A percentile compares a stretch with the other conserved stretches of the same genome.
These are phyloP conservation scores for Cheilosia pagana DNA, from an alignment of 2,888 invertebrate genomes.

Conservation along the genomic window DNA sequence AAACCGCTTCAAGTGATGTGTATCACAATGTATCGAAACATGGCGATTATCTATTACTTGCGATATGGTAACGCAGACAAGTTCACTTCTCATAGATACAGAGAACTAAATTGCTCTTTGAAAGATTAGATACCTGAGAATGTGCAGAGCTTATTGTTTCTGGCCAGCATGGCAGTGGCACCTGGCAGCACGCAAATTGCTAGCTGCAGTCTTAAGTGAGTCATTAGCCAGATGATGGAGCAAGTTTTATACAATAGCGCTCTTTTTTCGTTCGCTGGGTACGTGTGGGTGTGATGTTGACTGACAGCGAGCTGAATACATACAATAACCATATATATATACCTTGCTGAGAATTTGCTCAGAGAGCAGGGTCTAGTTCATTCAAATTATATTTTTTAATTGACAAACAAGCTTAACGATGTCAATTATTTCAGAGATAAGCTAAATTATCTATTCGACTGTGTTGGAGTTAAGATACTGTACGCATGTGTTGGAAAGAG, in stretches of 20 bases:
- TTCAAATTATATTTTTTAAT: not conserved
- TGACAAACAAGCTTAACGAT: constrained; percentile 9
- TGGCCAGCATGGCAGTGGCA: not conserved
- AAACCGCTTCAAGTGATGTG: not conserved
- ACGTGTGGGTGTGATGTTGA: not conserved
- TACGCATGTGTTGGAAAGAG: not conserved
- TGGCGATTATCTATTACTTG: constrained; percentile 22
- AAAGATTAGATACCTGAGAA: not conserved
- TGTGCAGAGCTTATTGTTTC: too few relatives aligned
- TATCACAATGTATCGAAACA: constrained; percentile 8
- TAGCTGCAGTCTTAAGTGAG: not conserved
- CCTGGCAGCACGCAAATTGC: not conserved
- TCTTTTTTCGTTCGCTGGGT: not conserved
- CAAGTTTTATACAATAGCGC: not conserved
- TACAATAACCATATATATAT: too few relatives aligned
- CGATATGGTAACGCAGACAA: constrained; percentile 1
- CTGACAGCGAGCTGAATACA: too few relatives aligned
- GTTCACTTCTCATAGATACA: not conserved
- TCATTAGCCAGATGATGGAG: not conserved
- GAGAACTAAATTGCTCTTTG: not conserved
- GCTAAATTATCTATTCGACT: constrained; percentile 22
- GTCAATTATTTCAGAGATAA: constrained; percentile 36
- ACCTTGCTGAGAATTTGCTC: not conserved
- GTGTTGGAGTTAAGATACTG: not conserved
- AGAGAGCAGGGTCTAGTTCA: not conserved